These are phyloP conservation scores for Hemicentrotus pulcherrimus DNA, from an alignment of 35 echinoderm and acorn worm species.

Conservation along the genomic window DNA sequence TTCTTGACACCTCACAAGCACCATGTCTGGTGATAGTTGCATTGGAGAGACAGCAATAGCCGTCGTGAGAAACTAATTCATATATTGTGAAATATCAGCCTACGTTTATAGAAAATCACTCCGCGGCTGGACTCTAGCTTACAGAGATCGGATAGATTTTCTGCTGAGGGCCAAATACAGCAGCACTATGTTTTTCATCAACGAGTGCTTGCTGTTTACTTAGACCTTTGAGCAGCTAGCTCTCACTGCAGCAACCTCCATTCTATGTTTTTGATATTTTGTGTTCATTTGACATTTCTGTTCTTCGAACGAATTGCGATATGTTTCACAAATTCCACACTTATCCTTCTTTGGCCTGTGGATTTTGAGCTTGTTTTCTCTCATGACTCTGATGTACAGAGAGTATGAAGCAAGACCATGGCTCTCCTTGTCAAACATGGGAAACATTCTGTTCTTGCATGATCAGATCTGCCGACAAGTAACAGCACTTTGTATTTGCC, in stretches of 20 bases:
- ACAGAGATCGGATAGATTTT: background rate
- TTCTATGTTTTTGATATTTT: constrained; percentile 10
- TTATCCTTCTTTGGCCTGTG: constrained; percentile 63
- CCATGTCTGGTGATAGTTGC: constrained; percentile 45
- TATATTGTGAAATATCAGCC: constrained; percentile 36
- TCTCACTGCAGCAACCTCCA: background rate
- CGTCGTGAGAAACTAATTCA: constrained; percentile 31
- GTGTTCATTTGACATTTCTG: background rate
- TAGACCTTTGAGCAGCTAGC: background rate
- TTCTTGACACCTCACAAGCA: constrained; percentile 50
- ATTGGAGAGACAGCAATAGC: constrained; percentile 56
- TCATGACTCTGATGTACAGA: background rate
- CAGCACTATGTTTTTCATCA: background rate
- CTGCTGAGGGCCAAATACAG: constrained; percentile 41
- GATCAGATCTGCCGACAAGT: background rate
- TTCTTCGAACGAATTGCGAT: background rate
- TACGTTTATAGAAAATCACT: constrained; percentile 45
- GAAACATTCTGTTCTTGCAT: background rate
- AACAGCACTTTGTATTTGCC: background rate
- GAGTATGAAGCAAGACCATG: background rate
- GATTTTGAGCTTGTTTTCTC: constrained; percentile 49
- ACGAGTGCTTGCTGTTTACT: background rate
- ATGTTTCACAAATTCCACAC: constrained; percentile 50
- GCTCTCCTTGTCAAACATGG: background rate
- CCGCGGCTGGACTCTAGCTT: background rate